These are phyloP conservation scores for Drosophila bipectinata DNA, from an alignment of 1,140 invertebrate species.

Conservation along the genomic window DNA sequence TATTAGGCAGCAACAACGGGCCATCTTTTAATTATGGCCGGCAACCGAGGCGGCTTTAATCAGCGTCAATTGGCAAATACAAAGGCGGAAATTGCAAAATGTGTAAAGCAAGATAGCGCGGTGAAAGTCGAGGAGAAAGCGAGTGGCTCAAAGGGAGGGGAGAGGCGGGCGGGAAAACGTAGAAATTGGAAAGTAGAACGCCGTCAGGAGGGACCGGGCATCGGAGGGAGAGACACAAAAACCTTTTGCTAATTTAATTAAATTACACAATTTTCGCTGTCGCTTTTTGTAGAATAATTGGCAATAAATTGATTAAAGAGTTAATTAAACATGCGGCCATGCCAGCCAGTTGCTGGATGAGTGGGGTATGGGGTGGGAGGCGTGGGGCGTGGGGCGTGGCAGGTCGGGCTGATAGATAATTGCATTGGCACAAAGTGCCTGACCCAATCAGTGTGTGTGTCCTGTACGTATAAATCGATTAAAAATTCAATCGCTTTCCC, in stretches of 20 bases:
- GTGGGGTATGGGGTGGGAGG: not conserved
- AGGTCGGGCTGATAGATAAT: constrained; percentile 58
- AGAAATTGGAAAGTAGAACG: not conserved
- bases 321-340: constrained; percentile 72
- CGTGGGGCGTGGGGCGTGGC: not conserved
- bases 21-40: constrained; percentile 75
- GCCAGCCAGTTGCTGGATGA: constrained; percentile 9
- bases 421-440: constrained; percentile 55
- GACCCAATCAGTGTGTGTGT: constrained; percentile 4
- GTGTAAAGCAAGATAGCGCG: constrained; percentile 14
- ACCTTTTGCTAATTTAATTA: constrained; percentile 81
- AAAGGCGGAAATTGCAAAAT: constrained; percentile 75
- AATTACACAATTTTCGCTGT: constrained; percentile 77
- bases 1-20: constrained; percentile 53
- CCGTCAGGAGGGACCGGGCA: not conserved
- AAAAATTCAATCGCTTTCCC: constrained; percentile 14
- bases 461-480: constrained; percentile 30
- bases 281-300: constrained; percentile 79
- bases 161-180: not conserved
- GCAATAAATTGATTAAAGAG: constrained; percentile 80
- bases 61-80: constrained; percentile 77
- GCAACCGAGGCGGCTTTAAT: constrained; percentile 70
- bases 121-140: not conserved
- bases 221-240: constrained; percentile 57
- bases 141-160: not conserved